Evolutionary conservation across 2,888 invertebrate genomes (phyloP).

Genomic region (Cheilosia grossa): DNA sequence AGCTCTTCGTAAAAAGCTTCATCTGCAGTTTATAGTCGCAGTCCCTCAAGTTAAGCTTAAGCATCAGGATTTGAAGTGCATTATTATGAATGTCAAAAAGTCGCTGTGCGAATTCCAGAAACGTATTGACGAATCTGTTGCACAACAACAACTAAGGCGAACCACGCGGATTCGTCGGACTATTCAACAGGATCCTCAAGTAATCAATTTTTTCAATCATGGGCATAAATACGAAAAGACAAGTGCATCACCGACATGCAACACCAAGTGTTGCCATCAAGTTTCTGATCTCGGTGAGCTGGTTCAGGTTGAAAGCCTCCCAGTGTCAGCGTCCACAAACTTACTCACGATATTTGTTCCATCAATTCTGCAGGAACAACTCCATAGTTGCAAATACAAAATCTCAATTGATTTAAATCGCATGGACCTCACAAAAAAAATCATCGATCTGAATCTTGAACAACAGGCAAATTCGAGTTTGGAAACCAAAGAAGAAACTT

Average conservation of each 20-base stretch:
- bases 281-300: conserved; percentile 37
- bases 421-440: conserved; percentile 52
- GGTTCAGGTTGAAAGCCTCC: conserved; percentile 62
- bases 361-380: conserved; percentile 59
- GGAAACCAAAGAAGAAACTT: conserved; percentile 2
- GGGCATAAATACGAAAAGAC: conserved; percentile 1
- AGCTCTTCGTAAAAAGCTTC: conserved; percentile 32
- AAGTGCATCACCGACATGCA: not conserved
- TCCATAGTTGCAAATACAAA: conserved; percentile 62
- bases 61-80: conserved; percentile 42
- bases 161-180: conserved; percentile 46
- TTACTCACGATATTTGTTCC: conserved; percentile 63
- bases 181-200: conserved; percentile 36
- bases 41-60: conserved; percentile 49
- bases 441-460: conserved; percentile 45
- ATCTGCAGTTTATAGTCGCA: conserved; percentile 39
- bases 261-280: conserved; percentile 33
- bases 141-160: conserved; percentile 54
- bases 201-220: conserved; percentile 15
- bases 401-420: conserved; percentile 64
- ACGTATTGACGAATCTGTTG: conserved; percentile 59
- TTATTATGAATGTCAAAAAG: conserved; percentile 58
- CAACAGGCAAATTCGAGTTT: conserved; percentile 23
- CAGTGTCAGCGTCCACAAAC: conserved; percentile 54
- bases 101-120: conserved; percentile 54